A percentile compares a stretch with the other conserved stretches of the same genome.
phyloP scores from a whole-genome alignment of 2,888 invertebrate genomes.

The Gymnoscelis rufifasciata region DNA sequence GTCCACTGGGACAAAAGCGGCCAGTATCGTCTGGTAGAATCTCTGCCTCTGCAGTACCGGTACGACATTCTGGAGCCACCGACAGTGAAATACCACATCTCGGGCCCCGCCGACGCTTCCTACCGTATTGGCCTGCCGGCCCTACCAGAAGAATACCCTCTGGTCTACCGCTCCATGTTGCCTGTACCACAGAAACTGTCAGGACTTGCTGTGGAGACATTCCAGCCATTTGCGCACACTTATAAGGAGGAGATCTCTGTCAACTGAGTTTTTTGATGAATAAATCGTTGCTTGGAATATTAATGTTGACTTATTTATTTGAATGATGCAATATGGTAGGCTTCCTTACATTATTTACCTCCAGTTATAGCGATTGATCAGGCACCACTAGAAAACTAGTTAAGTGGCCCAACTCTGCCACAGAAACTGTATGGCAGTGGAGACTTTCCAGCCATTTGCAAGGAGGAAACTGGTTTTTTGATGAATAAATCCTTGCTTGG shows the following conservation, averaged over 20 bases:
- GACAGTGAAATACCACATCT: slow-evolving; percentile 1
- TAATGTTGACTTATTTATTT: too few relatives aligned
- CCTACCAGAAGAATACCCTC: slow-evolving; percentile 6
- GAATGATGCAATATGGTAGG: too few relatives aligned
- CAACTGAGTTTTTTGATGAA: neutral
- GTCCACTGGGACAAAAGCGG: slow-evolving; percentile 32
- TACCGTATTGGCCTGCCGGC: slow-evolving; percentile 8
- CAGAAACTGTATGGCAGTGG: too few relatives aligned
- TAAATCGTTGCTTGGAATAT: neutral
- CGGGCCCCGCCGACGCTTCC: slow-evolving; percentile 2
- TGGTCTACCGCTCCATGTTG: slow-evolving; percentile 10
- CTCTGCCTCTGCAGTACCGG: neutral
- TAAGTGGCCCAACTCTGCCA: too few relatives aligned
- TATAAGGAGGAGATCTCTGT: slow-evolving; percentile 18
- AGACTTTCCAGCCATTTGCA: too few relatives aligned
- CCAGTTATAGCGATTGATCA: too few relatives aligned
- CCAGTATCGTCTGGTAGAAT: slow-evolving; percentile 24
- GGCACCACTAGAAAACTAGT: too few relatives aligned
- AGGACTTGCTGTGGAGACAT: neutral
- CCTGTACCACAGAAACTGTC: slow-evolving; percentile 5
- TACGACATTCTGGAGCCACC: neutral
- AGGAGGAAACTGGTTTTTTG: too few relatives aligned
- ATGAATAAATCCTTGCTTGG: too few relatives aligned
- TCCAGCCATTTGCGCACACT: slow-evolving; percentile 17
- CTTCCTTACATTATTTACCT: too few relatives aligned